Evolutionary conservation across 2,797 vertebrate species (phyloP), one percentile per base, ranked within the genome.

Genomic region (Microctenopoma lineatum): DNA sequence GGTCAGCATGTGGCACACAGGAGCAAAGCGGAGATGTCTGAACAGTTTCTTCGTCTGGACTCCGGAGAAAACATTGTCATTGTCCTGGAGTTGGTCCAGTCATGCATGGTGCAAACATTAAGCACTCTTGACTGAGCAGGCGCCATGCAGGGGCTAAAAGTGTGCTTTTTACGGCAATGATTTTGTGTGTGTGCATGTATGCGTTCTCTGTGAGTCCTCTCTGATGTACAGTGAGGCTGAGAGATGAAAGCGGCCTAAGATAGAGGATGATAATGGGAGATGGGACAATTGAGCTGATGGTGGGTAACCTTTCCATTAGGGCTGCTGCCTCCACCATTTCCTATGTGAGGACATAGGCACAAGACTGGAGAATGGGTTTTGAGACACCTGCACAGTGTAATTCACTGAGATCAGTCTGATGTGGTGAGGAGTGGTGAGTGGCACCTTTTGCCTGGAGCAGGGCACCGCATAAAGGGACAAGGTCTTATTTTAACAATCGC

Each of bases 91-190:
- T 42, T 55, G 71, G 80, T 80, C 82, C 83, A 89, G 64, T 80
- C 79, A 87, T 85, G 87, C 83, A 75, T 89, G 83, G 76, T 71
- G 73, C 80, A 44, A 52, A 69, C 75, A 84, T 86, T 90, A 87
- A 57, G 42, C 55, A 74, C 83, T 73, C 81, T 71, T 42, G 26
- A 58, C 53, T 79, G 73, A 87, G 69, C 80, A 84, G 73, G 66
- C 61, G 9, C 57, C 78, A 70, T 44, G 65, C 59, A 76, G 56
- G 25, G 46, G 74, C 61, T 41, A 64, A 76, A 83, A 61, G 66
- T 77, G 76, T 67, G 65, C 69, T 74, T 87, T 81, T 73, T 32
- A 58, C 1, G 0, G 50, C 68, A 69, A 26, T 72, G 18, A 47
- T 68, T 73, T 67, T 71, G 59, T 77, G 60, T 67, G 51, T 59